A percentile compares a stretch with the other conserved stretches of the same genome.
Evolutionary conservation across 2,888 invertebrate species (phyloP).

Genomic region (Platycheirus albimanus): DNA sequence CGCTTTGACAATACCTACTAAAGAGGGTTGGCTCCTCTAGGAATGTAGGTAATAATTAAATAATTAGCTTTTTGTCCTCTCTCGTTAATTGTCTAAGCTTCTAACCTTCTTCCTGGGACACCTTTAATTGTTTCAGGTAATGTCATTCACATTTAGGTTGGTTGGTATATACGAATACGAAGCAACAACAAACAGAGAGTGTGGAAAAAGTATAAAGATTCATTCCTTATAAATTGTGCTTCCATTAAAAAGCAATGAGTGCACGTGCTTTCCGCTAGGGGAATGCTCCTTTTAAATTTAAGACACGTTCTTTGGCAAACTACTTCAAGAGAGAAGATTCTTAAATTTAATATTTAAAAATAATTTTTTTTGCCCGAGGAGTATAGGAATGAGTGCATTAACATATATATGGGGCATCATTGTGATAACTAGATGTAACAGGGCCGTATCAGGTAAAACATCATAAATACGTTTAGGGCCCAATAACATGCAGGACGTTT

Average conservation of each 20-base stretch:
- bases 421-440: slow-evolving; percentile 9
- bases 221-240: neutral
- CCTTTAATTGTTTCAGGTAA: neutral
- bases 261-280: slow-evolving; percentile 7
- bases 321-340: neutral
- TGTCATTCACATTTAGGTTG: neutral
- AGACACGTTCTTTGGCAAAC: slow-evolving; percentile 9
- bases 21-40: neutral
- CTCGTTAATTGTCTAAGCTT: no score
- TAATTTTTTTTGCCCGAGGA: neutral
- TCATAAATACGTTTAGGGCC: no score
- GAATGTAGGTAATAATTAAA: neutral
- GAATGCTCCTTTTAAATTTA: neutral
- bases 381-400: neutral
- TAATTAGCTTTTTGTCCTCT: neutral
- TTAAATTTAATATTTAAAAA: slow-evolving; percentile 17
- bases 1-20: no score
- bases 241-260: slow-evolving; percentile 13
- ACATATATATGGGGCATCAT: slow-evolving; percentile 1
- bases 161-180: no score
- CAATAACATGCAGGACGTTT: no score
- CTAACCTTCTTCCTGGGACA: neutral
- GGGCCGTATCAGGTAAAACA: neutral
- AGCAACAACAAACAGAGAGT: no score
- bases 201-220: no score